Percentiles rank a stretch among this genome's conserved stretches.
These are phyloP conservation scores for Artibeus lituratus DNA, from an alignment of 2,797 vertebrate genomes.

Conservation along the genomic window DNA sequence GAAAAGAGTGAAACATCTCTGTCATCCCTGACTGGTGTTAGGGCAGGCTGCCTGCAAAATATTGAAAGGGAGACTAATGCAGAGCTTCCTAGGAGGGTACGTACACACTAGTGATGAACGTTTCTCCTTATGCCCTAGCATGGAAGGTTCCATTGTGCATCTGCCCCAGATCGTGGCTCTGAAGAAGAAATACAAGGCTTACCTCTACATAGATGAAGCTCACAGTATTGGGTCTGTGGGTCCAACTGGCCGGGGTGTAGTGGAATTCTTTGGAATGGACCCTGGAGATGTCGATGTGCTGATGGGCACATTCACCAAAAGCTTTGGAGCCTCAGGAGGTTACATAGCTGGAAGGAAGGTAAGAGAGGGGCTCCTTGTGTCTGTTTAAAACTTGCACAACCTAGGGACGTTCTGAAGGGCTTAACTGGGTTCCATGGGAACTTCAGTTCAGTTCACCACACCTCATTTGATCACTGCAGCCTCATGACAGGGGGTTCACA, in stretches of 20 bases:
- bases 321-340: constrained; percentile 92
- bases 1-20: not conserved
- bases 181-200: constrained; percentile 96
- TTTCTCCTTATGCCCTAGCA: constrained; percentile 83
- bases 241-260: constrained; percentile 88
- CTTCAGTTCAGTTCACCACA: not conserved
- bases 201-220: constrained; percentile 95
- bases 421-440: not conserved
- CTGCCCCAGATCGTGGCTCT: constrained; percentile 92
- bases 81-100: not conserved
- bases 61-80: not conserved
- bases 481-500: not conserved
- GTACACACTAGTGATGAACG: not conserved
- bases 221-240: constrained; percentile 95
- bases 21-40: not conserved
- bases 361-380: constrained; percentile 50
- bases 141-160: constrained; percentile 94
- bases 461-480: not conserved
- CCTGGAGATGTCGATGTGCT: constrained; percentile 91
- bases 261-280: constrained; percentile 86
- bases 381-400: not conserved
- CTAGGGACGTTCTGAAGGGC: not conserved
- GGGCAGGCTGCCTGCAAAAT: not conserved
- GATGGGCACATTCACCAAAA: constrained; percentile 98
- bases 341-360: constrained; percentile 95